Evolutionary conservation across 2,888 invertebrate genomes (phyloP).

Genomic region (Cephalotes varians): DNA sequence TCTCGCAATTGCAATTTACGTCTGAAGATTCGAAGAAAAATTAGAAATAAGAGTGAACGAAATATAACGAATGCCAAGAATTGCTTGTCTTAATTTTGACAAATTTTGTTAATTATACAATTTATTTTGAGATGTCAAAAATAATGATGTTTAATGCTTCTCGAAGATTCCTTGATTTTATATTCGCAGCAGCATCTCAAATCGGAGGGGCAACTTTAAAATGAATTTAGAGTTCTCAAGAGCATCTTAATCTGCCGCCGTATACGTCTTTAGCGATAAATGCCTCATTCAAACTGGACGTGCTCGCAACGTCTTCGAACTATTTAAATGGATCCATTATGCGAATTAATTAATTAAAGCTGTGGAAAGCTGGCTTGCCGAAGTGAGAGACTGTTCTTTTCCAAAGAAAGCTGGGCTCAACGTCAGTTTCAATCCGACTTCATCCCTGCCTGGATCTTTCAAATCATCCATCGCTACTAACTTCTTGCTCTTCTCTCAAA

Average conservation of each 20-base stretch:
- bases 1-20: not conserved
- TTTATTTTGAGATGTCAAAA: slow-evolving; percentile 15
- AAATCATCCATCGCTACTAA: slow-evolving; percentile 5
- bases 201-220: not conserved
- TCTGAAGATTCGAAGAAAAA: not conserved
- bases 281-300: not conserved
- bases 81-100: not conserved
- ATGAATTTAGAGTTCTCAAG: not conserved
- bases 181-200: not conserved
- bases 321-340: slow-evolving; percentile 60
- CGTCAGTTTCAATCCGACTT: not conserved
- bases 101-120: slow-evolving; percentile 5
- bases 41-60: not conserved
- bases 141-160: slow-evolving; percentile 10
- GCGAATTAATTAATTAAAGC: slow-evolving; percentile 69
- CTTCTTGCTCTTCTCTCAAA: not conserved
- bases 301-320: slow-evolving; percentile 14
- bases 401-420: not conserved
- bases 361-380: not conserved
- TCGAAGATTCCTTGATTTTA: not conserved
- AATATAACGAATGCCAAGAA: not conserved
- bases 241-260: not conserved
- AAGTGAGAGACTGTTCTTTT: not conserved
- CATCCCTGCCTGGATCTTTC: not conserved
- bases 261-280: not conserved